Evolutionary conservation across 2,888 invertebrate species (phyloP), one percentile per base, ranked within the genome.

Genomic region (Dicyrtoma fusca): DNA sequence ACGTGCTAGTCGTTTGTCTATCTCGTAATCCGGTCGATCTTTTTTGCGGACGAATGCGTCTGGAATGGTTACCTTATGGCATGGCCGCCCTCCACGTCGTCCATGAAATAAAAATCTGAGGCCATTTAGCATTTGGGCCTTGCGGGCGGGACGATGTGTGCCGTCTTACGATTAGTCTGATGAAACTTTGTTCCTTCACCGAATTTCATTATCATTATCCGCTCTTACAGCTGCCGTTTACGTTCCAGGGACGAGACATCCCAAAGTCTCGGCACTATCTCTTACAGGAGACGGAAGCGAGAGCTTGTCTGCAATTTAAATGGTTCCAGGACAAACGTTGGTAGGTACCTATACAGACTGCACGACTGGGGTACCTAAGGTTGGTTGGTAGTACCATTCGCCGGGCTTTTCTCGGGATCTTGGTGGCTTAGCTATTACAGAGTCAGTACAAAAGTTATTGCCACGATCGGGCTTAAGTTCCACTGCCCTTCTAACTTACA

Each of bases 1-100:
- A 53, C 66, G 53, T 66, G 34, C 53, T 10, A 34, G 66, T 66
- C 66, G 66, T 66, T 66, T 66, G 66, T 66, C 66, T 66, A 44
- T 45, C 49, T n/a, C 13, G 17, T 62, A 62, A 62, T 62, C 62
- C 62, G 13, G 6, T 55, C 55, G 14, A 8, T 14, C 45, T 44
- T 45, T 63, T 63, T 45, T 63, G 44, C 19, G 62, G 45, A 63
- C 45, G 62, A 63, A 44, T 63, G 23, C 62, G 34, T 45, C 62
- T 63, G 13, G 19, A 45, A 63, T 44, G 21, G 45, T 19, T 62
- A 21, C 11, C 62, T 63, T 19, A 53, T 53, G 17, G 53, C 21
- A 14, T 53, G 19, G 13, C 17, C 14, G 5, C 19, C 62, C 59
- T 10, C 25, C 23, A 23, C 59, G 59, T 25, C 59, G 34, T 59